These are phyloP conservation scores for Thymallus thymallus DNA, from an alignment of 2,113 vertebrate genomes.

Conservation along the genomic window DNA sequence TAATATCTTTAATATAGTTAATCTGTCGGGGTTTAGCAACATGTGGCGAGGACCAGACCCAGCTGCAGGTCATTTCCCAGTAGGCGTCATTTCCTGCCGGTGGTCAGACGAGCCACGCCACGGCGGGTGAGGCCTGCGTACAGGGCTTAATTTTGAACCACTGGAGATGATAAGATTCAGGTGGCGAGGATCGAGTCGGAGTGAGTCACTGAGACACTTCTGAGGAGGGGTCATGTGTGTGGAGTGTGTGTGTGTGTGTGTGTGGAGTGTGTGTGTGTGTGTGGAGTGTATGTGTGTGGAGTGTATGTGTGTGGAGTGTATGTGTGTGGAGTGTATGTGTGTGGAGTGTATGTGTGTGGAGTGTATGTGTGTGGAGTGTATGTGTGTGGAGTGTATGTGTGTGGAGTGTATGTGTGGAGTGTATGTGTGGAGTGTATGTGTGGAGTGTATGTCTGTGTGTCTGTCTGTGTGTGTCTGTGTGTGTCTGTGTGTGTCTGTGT, in stretches of 20 bases:
- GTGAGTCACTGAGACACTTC: neutral
- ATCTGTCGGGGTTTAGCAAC: constrained; percentile 47
- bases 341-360: constrained; percentile 9
- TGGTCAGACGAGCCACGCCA: constrained; percentile 26
- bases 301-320: constrained; percentile 14
- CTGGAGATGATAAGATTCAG: constrained; percentile 20
- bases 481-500: too few species aligned
- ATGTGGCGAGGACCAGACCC: constrained; percentile 47
- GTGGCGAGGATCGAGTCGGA: neutral
- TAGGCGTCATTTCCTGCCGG: constrained; percentile 46
- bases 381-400: constrained; percentile 13
- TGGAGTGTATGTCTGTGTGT: neutral
- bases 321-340: constrained; percentile 13
- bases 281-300: constrained; percentile 9
- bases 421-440: too few species aligned
- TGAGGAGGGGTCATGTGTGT: neutral
- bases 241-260: neutral
- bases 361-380: constrained; percentile 14
- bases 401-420: constrained; percentile 16
- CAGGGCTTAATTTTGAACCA: constrained; percentile 29
- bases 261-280: constrained; percentile 2
- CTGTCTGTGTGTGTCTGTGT: constrained; percentile 18
- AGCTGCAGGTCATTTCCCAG: constrained; percentile 52
- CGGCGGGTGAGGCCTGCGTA: constrained; percentile 21
- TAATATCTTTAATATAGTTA: constrained; percentile 8